These are phyloP conservation scores for Pipra filicauda DNA, from an alignment of 2,113 vertebrate species.

Conservation along the genomic window DNA sequence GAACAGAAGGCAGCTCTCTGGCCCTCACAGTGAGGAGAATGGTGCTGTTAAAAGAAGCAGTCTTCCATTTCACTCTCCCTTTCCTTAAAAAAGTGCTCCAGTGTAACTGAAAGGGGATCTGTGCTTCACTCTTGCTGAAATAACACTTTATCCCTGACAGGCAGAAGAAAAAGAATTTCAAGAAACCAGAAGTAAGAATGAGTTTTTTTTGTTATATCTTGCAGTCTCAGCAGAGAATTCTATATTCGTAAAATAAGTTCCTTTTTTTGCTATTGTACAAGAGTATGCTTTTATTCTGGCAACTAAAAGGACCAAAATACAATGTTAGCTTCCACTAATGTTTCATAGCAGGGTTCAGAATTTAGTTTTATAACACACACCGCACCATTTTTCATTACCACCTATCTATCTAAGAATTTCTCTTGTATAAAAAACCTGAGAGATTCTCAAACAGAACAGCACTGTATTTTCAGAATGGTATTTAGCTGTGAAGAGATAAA, in stretches of 20 bases:
- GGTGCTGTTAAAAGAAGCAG: neutral
- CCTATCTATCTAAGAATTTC: neutral
- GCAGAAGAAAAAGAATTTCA: neutral
- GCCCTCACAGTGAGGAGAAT: neutral
- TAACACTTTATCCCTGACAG: neutral
- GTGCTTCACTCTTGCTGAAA: neutral
- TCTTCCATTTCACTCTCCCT: neutral
- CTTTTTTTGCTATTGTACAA: neutral
- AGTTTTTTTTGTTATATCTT: constrained; percentile 4
- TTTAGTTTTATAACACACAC: constrained; percentile 20
- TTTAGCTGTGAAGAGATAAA: constrained; percentile 20
- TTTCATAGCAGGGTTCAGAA: neutral
- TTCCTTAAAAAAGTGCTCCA: neutral
- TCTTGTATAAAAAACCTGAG: neutral
- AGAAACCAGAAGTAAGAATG: neutral
- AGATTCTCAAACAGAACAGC: neutral
- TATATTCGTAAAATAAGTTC: neutral
- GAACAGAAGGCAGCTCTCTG: neutral
- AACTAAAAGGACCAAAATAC: neutral
- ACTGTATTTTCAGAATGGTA: constrained; percentile 16
- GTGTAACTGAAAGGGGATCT: neutral
- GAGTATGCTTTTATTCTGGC: neutral
- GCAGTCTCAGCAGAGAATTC: neutral
- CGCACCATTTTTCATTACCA: neutral
- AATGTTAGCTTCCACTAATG: neutral